phyloP scores from a whole-genome alignment of 2,797 vertebrate genomes.

The Mormyrus proboscirostris region DNA sequence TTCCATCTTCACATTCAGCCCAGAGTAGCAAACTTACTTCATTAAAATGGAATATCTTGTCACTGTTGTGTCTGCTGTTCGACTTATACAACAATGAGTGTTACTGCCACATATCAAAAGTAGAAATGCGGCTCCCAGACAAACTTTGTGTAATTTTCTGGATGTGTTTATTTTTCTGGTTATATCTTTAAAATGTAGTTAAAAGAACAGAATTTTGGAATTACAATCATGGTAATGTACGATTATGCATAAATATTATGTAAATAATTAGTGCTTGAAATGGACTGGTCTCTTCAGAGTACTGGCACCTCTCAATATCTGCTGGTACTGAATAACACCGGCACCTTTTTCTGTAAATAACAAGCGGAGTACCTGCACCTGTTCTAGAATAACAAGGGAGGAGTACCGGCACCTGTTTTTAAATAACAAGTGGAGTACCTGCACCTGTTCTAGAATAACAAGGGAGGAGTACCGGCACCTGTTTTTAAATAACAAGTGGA shows the following conservation, averaged over 20 bases:
- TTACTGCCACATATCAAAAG: not conserved
- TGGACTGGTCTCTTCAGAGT: not conserved
- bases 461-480: no score
- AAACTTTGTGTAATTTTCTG: not conserved
- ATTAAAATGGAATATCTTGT: not conserved
- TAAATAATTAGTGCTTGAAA: not conserved
- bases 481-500: no score
- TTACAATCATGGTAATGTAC: not conserved
- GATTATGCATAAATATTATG: not conserved
- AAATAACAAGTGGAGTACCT: not conserved
- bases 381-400: no score
- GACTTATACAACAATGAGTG: not conserved
- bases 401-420: no score
- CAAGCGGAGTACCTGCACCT: no score
- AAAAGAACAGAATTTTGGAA: not conserved
- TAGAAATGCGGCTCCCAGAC: not conserved
- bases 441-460: not conserved
- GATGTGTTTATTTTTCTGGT: not conserved
- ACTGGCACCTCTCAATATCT: not conserved
- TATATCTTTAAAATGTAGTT: not conserved
- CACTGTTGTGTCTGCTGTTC: not conserved
- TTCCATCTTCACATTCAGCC: not conserved
- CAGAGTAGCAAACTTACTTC: not conserved
- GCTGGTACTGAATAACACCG: not conserved
- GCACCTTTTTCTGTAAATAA: not conserved